Conservation (phyloP, 2,797 vertebrate genomes). For the Rhabdomys pumilio region DNA sequence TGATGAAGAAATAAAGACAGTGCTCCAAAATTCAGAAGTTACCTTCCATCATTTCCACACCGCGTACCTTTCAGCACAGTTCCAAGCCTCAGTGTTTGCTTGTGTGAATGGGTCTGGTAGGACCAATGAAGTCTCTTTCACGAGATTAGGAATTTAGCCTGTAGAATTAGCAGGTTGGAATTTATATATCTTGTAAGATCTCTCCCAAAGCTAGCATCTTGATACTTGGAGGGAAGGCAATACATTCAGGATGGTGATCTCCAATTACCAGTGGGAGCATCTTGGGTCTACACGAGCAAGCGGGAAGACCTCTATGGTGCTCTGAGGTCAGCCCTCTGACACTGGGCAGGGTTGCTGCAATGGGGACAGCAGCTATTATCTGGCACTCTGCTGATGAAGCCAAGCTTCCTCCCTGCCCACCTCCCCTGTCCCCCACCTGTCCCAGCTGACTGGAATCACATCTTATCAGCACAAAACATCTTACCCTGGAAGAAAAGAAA, state of each 20-base stretch:
- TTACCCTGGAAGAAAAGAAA: slow-evolving; percentile 63
- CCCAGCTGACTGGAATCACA: slow-evolving; percentile 17
- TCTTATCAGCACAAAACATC: slow-evolving; percentile 15
- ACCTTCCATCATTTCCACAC: background rate
- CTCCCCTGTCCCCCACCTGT: background rate
- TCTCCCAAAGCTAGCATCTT: background rate
- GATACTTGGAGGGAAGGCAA: background rate
- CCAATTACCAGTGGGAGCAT: background rate
- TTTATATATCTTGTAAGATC: background rate
- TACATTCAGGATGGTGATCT: background rate
- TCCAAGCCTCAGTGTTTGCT: background rate
- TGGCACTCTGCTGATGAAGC: background rate
- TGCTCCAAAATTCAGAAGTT: background rate
- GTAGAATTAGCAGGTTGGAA: background rate
- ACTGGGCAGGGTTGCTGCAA: accelerated
- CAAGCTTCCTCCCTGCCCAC: background rate
- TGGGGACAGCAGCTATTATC: background rate
- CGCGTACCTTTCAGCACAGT: background rate
- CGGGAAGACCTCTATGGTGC: accelerated
- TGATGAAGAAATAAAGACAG: background rate
- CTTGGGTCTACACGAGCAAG: accelerated
- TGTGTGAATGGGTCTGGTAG: background rate
- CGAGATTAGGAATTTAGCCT: background rate
- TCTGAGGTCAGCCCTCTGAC: background rate
- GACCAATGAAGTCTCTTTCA: background rate